These are phyloP conservation scores for Rhinogobio ventralis DNA, from an alignment of 2,797 vertebrate species.

Conservation along the genomic window DNA sequence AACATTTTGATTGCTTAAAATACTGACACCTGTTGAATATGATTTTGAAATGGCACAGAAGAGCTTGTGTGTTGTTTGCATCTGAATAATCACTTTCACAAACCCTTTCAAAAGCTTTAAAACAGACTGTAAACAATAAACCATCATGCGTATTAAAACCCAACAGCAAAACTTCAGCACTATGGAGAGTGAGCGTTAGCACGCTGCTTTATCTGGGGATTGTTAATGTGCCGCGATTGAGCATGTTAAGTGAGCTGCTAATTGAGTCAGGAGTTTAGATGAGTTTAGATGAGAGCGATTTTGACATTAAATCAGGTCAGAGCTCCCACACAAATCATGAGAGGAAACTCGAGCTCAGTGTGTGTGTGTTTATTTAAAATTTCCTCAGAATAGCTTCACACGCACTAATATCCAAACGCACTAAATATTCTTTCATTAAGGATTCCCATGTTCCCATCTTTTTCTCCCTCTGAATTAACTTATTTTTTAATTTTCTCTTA, in stretches of 20 bases:
- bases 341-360: conserved; percentile 51
- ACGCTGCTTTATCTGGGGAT: conserved; percentile 6
- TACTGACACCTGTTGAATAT: not conserved
- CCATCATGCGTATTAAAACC: not conserved
- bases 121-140: not conserved
- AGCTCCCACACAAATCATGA: conserved; percentile 73
- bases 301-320: conserved; percentile 68
- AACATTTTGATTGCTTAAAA: not conserved
- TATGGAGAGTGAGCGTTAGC: not conserved
- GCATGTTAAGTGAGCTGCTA: conserved; percentile 14
- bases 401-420: conserved; percentile 6
- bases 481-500: conserved; percentile 30
- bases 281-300: conserved; percentile 16
- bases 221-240: conserved; percentile 1
- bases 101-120: conserved; percentile 12
- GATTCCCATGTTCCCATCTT: not conserved
- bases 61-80: not conserved
- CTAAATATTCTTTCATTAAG: conserved; percentile 16
- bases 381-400: not conserved
- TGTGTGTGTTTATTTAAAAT: conserved; percentile 41
- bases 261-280: conserved; percentile 26
- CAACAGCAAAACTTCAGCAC: not conserved
- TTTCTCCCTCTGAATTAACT: conserved; percentile 22
- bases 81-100: not conserved
- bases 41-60: not conserved